A percentile compares a stretch with the other conserved stretches of the same genome.
Evolutionary conservation across 2,888 invertebrate species (phyloP).

Genomic region (Chrysodeixis includens): DNA sequence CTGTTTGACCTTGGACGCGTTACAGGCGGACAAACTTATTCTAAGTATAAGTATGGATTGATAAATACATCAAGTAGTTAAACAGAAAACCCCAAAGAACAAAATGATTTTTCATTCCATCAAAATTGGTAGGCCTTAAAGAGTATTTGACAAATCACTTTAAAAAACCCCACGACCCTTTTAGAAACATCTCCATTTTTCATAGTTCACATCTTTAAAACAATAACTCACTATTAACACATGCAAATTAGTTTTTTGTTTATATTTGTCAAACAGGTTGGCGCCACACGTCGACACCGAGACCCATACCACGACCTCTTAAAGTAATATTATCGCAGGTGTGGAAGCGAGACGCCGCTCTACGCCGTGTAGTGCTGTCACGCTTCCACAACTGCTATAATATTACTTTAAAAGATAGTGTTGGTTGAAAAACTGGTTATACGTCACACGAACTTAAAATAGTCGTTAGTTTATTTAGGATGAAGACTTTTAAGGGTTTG

Average conservation of each 20-base stretch:
- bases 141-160: background rate
- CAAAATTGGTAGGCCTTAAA: background rate
- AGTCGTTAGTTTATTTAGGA: background rate
- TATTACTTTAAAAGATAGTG: too few species aligned
- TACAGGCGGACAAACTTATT: too few species aligned
- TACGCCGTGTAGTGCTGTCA: too few species aligned
- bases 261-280: constrained; percentile 54
- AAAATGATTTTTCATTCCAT: too few species aligned
- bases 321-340: too few species aligned
- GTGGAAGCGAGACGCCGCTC: too few species aligned
- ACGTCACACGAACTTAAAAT: background rate
- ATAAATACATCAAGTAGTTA: too few species aligned
- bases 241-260: constrained; percentile 64
- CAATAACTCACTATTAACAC: constrained; percentile 58
- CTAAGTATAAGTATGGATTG: too few species aligned
- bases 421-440: too few species aligned
- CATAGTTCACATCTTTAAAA: constrained; percentile 44
- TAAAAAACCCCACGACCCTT: background rate
- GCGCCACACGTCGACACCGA: constrained; percentile 61
- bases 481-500: background rate
- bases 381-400: too few species aligned
- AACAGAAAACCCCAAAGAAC: too few species aligned
- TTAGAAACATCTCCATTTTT: constrained; percentile 26
- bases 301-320: constrained; percentile 11
- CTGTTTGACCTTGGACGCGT: too few species aligned